Conservation (phyloP, 2,888 invertebrate genomes). For the Andrena chrysosceles region DNA sequence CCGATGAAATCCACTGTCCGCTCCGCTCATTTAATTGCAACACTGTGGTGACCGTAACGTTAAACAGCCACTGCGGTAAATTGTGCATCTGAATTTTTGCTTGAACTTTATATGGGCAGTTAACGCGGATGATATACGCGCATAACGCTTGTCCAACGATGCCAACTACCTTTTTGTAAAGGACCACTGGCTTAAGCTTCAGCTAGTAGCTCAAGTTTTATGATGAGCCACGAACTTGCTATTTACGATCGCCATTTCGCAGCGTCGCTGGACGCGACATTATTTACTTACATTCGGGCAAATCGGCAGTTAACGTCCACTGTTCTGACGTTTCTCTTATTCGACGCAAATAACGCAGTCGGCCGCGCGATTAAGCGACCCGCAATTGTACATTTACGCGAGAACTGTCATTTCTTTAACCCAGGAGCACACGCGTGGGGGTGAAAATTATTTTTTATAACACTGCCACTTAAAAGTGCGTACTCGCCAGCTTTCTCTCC, state of each 20-base stretch:
- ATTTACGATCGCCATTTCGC: constrained; percentile 69
- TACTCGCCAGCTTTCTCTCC: too few species aligned
- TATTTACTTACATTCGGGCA: constrained; percentile 34
- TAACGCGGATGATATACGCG: constrained; percentile 67
- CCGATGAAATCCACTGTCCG: constrained; percentile 37
- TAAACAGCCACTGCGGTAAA: constrained; percentile 15
- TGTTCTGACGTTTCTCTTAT: constrained; percentile 29
- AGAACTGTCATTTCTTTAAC: too few species aligned
- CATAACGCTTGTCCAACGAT: constrained; percentile 62
- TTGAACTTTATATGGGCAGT: constrained; percentile 71
- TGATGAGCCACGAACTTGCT: constrained; percentile 57
- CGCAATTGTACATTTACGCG: too few species aligned
- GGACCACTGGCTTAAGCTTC: constrained; percentile 52
- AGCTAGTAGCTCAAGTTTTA: constrained; percentile 63
- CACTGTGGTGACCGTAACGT: constrained; percentile 27
- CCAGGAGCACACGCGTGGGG: too few species aligned
- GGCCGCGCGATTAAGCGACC: too few species aligned
- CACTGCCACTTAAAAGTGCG: too few species aligned
- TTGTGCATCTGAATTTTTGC: constrained; percentile 52
- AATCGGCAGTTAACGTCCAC: constrained; percentile 57
- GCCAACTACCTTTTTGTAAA: constrained; percentile 55
- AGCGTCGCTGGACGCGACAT: constrained; percentile 32
- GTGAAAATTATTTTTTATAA: too few species aligned
- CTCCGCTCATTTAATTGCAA: constrained; percentile 60
- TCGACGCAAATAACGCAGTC: neutral